Percentiles rank a stretch among this genome's conserved stretches.
Conservation (phyloP, 2,888 invertebrate genomes). For the Macrosiphum euphorbiae region DNA sequence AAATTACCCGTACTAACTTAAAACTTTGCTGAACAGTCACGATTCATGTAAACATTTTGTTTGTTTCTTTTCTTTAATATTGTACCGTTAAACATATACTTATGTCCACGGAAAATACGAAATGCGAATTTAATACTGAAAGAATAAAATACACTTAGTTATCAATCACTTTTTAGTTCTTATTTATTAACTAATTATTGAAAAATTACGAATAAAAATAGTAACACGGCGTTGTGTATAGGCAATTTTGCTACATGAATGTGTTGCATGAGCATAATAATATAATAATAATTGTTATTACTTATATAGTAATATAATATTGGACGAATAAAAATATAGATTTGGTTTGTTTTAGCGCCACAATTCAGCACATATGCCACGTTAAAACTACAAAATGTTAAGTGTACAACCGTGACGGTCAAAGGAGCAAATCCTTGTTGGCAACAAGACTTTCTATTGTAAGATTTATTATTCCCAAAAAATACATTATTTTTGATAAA, state of each 20-base stretch:
- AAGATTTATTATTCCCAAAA: slow-evolving; percentile 74
- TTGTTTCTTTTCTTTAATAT: not conserved
- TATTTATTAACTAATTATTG: not conserved
- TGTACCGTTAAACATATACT: not conserved
- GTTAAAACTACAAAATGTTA: slow-evolving; percentile 96
- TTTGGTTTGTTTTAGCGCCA: slow-evolving; percentile 76
- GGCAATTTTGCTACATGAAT: slow-evolving; percentile 26
- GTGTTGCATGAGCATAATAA: not conserved
- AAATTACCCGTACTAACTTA: slow-evolving; percentile 16
- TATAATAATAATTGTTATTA: not conserved
- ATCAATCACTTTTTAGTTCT: not conserved
- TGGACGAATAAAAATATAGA: not conserved
- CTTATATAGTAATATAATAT: not conserved
- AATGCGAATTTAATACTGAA: not conserved
- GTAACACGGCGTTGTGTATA: slow-evolving; percentile 40
- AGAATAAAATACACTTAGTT: not conserved
- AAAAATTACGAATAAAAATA: not conserved
- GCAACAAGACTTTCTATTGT: slow-evolving; percentile 99
- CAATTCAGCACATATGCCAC: slow-evolving; percentile 97
- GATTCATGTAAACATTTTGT: slow-evolving; percentile 37
- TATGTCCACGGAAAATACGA: not conserved
- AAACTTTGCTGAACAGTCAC: slow-evolving; percentile 10
- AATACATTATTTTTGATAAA: not conserved
- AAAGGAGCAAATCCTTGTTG: slow-evolving; percentile 96
- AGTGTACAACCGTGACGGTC: slow-evolving; percentile 96